phyloP scores from a whole-genome alignment of 2,797 vertebrate genomes.

The Pteropus rufus region DNA sequence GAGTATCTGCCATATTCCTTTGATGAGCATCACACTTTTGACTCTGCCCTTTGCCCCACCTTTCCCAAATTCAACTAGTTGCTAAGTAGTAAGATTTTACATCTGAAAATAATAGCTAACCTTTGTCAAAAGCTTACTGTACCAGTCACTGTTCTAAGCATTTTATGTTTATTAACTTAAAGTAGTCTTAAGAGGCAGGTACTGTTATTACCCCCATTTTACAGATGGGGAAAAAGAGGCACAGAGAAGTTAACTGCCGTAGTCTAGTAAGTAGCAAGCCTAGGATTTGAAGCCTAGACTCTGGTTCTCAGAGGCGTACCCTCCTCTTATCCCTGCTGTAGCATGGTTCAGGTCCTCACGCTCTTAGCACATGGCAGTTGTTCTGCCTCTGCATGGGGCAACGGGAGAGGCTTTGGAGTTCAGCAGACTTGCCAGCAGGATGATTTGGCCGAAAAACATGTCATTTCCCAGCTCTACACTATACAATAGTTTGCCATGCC shows the following conservation, averaged over 20 bases:
- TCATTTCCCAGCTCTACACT: neutral
- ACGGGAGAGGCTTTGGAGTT: neutral
- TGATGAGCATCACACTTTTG: neutral
- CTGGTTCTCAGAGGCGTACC: neutral
- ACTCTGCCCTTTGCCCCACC: neutral
- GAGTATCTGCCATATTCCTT: neutral
- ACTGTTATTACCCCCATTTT: neutral
- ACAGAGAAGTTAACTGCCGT: neutral
- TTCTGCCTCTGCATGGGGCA: accelerated
- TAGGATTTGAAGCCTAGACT: neutral
- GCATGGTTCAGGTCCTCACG: neutral
- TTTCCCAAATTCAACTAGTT: neutral
- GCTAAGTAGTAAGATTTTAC: neutral
- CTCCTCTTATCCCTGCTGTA: neutral
- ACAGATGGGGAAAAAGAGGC: neutral
- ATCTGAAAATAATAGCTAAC: neutral
- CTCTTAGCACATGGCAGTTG: accelerated
- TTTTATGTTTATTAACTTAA: neutral
- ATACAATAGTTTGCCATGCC: neutral
- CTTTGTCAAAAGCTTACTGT: neutral
- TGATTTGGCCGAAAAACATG: neutral
- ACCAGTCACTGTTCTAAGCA: neutral
- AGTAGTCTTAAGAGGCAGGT: neutral
- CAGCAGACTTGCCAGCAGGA: neutral
- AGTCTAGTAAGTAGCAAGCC: neutral